phyloP scores from a whole-genome alignment of 2,113 vertebrate species.

The Coreoperca whiteheadi region DNA sequence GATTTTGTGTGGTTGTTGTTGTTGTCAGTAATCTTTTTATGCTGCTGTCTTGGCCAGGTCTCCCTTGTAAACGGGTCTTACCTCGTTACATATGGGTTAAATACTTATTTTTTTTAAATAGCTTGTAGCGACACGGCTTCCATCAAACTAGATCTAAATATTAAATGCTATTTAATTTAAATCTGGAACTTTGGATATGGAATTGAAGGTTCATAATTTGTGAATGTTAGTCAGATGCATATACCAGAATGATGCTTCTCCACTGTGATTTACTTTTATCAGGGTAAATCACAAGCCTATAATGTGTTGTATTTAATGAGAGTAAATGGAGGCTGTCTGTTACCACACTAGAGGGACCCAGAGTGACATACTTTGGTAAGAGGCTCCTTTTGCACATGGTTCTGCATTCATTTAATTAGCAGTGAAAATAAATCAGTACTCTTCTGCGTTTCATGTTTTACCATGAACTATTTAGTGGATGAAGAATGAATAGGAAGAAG shows the following conservation, averaged over 20 bases:
- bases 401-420: slow-evolving; percentile 2
- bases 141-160: background rate
- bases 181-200: background rate
- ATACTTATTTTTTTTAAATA: no score
- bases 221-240: background rate
- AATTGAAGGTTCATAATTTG: background rate
- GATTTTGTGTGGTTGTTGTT: no score
- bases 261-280: background rate
- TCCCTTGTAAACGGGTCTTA: no score
- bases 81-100: no score
- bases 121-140: background rate
- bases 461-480: background rate
- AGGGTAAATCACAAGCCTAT: background rate
- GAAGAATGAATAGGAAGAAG: background rate
- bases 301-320: background rate
- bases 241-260: background rate
- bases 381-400: background rate
- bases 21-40: no score
- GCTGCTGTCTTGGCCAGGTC: no score
- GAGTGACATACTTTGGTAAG: slow-evolving; percentile 40
- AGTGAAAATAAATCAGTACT: slow-evolving; percentile 10
- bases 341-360: slow-evolving; percentile 77
- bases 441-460: slow-evolving; percentile 12
- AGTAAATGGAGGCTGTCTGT: background rate
- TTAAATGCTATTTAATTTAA: background rate